Base-by-base conservation (phyloP, 2,113 vertebrate species). In the Nerophis lumbriciformis region DNA sequence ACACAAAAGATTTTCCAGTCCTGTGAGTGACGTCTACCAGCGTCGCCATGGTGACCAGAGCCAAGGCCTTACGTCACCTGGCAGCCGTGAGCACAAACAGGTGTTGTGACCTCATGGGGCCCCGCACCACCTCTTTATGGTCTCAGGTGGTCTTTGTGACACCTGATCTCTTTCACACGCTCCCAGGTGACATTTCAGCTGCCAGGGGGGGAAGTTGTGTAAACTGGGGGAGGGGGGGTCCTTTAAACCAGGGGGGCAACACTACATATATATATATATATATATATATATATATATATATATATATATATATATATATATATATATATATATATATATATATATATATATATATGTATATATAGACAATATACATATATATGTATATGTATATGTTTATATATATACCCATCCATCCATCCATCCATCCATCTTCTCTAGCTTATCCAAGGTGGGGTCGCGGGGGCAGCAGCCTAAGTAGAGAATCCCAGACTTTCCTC, bases 51-150 rank as follows among this genome's bases (percentile, higher is more conserved):
- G 79, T 79, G 83, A 84, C 77, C 72, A 82, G 69, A 63, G 28
- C 28, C 28, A 28, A 28, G 47, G 59, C 48, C 66, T 79, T 53
- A 66, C 66, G 59, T 82, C 83, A 81, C 76, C 83, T 82, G 79
- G 44, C 72, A 66, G 65, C 72, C 66, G 68, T 80, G 74, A 83
- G 44, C 77, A 47, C 37, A 48, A 65, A 81, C 83, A 85, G 85
- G 81, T 83, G 83, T 74, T 66, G 79, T 85, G 83, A 87, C 83
- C 85, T 82, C 76, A 82, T 64, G 59, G 73, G 78, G 73, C 71
- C 28, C 54, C 37, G 64, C 63, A 72, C 65, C 50, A 15, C 13
- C 10, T 11, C 50, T 79, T 78, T 71, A 69, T 66, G 47, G 65
- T 56, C 71, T 36, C 71, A 69, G 71, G 72, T 72, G 61, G 14